Evolutionary conservation across 2,888 invertebrate genomes (phyloP), one percentile per base, ranked within the genome.

Genomic region (Eueremaeus valkanovi): DNA sequence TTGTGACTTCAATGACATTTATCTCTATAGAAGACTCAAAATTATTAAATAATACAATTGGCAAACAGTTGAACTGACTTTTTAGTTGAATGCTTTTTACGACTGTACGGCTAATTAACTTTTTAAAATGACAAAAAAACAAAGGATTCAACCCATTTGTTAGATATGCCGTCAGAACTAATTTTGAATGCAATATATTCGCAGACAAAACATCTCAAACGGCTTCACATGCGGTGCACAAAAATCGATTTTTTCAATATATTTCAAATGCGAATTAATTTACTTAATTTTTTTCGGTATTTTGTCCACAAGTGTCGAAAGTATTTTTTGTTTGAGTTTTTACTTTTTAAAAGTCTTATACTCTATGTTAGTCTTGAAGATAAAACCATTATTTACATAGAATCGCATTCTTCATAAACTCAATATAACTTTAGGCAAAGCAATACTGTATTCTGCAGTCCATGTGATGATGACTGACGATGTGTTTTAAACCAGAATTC

Each of bases 101-200:
- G 58, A 58, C 58, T 58, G 58, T 8, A 58, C 58, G 58, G 24
- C 58, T 58, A 58, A 58, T 58, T 58, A 58, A 58, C 58, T 58
- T 8, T 5, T 27, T 29, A 6, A 27, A 58, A 58, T 27, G 58
- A 58, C 58, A 58, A 58, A 58, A 51, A 8, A 58, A 16, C 16
- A 58, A 24, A 29, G 3, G 27, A 27, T 24, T 29, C 3, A 58
- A 58, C 5, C 58, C 9, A 58, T 58, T 58, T 58, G 27, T 58
- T 24, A 24, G 58, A 58, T 27, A 58, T 24, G 3, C 58, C 24
- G 58, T 27, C 27, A 24, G n/a, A n/a, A n/a, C 27, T 58, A n/a
- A 58, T 58, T 16, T 58, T 27, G 3, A 6, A 27, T 27, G 21
- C 24, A 29, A 24, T 58, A 16, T 27, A 29, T 58, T 58, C 27